These are phyloP conservation scores for Pagetopsis macropterus DNA, from an alignment of 2,797 vertebrate genomes.

Conservation along the genomic window DNA sequence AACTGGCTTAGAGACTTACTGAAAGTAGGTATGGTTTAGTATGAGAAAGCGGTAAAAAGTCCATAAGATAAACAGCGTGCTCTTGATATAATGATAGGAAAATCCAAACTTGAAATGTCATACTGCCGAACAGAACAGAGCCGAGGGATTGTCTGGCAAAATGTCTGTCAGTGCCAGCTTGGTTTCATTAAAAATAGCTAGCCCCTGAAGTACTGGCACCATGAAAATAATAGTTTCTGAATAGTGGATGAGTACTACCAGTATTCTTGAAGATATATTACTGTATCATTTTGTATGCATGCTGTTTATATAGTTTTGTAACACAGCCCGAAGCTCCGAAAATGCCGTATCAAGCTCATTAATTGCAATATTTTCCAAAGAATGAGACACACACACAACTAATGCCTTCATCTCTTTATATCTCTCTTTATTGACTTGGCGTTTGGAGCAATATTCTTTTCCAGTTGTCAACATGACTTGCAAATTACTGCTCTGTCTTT, in stretches of 20 bases:
- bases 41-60: slow-evolving; percentile 35
- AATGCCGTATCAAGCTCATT: slow-evolving; percentile 41
- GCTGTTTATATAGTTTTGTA: slow-evolving; percentile 45
- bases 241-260: slow-evolving; percentile 38
- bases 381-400: slow-evolving; percentile 33
- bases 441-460: slow-evolving; percentile 42
- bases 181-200: slow-evolving; percentile 58
- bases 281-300: slow-evolving; percentile 42
- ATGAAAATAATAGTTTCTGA: slow-evolving; percentile 45
- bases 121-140: slow-evolving; percentile 48
- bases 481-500: slow-evolving; percentile 26
- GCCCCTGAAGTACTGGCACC: slow-evolving; percentile 50
- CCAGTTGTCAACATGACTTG: slow-evolving; percentile 29
- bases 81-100: slow-evolving; percentile 54
- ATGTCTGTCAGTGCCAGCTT: slow-evolving; percentile 50
- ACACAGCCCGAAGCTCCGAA: slow-evolving; percentile 46
- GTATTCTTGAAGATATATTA: slow-evolving; percentile 38
- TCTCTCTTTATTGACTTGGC: slow-evolving; percentile 40
- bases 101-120: slow-evolving; percentile 52
- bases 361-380: slow-evolving; percentile 34
- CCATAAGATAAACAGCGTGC: slow-evolving; percentile 45
- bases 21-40: slow-evolving; percentile 24
- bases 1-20: slow-evolving; percentile 23
- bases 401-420: slow-evolving; percentile 22
- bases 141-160: slow-evolving; percentile 45